Evolutionary conservation across 2,797 vertebrate genomes (phyloP), one percentile per base, ranked within the genome.

Genomic region (Lerista edwardsae): DNA sequence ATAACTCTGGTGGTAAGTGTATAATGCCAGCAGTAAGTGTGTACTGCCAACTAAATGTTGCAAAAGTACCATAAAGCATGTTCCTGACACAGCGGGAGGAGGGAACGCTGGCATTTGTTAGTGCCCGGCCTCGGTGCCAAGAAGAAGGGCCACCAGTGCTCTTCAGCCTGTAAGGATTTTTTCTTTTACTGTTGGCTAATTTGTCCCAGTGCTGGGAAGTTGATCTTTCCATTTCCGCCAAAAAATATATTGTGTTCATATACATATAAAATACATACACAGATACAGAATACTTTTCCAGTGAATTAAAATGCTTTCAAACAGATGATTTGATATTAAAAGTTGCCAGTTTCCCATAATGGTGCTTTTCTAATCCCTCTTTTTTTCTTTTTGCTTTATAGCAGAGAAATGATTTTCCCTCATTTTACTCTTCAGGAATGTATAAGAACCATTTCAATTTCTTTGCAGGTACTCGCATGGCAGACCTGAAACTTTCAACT

Each of bases 381-480:
- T 34, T 59, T 14, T 29, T 31, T 34, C 14, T 75, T 29, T 55
- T 19, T 19, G 75, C 9, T 23, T 74, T 62, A 21, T 8, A 6
- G 25, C 69, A 19, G 15, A 34, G 25, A 67, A 25, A 41, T 69
- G n/a, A 29, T 55, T 69, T 14, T 51, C 57, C 47, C 29, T 41
- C 29, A 19, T 15, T 69, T 69, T 44, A 27, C 36, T 3, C 11
- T 81, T 73, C 64, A 17, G 47, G n/a, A 57, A 21, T 69, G 65
- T 31, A 88, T 65, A 89, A 85, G 39, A 74, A 31, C 44, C 31
- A 76, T 83, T 64, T 88, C 0, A 87, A 59, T 86, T 90, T 89
- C 36, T 91, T 91, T 87, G 8, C 41, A 99, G 98, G 96, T 85
- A 91, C 85, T 88, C 90, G 89, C 77, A 95, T 98, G 82, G 89